These are phyloP conservation scores for Phoeniculus purpureus DNA, from an alignment of 2,797 vertebrate genomes.

Conservation along the genomic window DNA sequence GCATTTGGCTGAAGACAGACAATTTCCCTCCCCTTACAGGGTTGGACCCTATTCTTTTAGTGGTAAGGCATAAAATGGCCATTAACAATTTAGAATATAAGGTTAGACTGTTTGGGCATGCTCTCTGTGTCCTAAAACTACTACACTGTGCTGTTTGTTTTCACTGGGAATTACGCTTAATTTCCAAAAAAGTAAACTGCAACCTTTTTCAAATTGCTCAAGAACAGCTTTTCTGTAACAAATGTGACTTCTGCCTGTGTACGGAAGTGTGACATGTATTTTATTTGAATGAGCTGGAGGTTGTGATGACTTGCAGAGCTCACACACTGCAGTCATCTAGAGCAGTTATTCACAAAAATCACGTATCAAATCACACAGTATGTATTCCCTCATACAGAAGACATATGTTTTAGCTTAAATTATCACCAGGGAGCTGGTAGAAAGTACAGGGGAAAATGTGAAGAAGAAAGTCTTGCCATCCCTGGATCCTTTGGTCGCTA, in stretches of 20 bases:
- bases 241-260: background rate
- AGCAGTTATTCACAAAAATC: background rate
- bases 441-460: background rate
- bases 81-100: background rate
- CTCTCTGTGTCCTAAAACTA: background rate
- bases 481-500: background rate
- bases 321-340: background rate
- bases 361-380: background rate
- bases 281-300: background rate
- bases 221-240: background rate
- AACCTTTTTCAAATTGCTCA: background rate
- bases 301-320: background rate
- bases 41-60: background rate
- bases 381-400: background rate
- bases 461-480: background rate
- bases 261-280: background rate
- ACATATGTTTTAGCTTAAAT: constrained; percentile 14
- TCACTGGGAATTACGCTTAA: background rate
- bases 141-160: background rate
- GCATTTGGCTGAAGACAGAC: background rate
- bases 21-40: background rate
- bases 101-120: background rate
- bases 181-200: background rate
- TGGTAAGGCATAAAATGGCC: background rate
- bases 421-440: background rate